Conservation (phyloP, 1,140 invertebrate genomes). For the Magallana ariakensis region DNA sequence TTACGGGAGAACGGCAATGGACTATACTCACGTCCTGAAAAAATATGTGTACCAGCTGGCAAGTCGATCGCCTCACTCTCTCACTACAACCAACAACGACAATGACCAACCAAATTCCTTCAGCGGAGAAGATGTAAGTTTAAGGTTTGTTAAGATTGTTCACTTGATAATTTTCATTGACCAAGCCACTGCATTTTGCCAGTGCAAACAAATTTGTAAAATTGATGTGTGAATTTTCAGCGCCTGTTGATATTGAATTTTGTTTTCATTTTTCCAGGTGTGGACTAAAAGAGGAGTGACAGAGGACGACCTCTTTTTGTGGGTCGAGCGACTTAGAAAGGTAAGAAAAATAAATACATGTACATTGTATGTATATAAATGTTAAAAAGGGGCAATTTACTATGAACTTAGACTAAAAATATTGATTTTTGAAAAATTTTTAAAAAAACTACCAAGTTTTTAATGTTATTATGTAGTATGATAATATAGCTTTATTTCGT, state of each 20-base stretch:
- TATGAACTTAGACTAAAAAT: not conserved
- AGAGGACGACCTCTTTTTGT: constrained; percentile 74
- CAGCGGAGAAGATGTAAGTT: constrained; percentile 68
- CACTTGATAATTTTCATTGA: no score
- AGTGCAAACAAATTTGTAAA: no score
- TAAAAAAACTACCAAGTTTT: no score
- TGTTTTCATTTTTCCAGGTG: constrained; percentile 66
- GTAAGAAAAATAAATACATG: constrained; percentile 57
- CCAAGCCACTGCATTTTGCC: no score
- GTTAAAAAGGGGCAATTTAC: no score
- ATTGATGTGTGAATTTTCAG: no score
- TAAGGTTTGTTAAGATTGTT: no score
- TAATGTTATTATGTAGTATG: no score
- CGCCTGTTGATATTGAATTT: not conserved
- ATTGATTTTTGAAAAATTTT: not conserved
- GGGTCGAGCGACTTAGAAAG: constrained; percentile 80
- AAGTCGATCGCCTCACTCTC: constrained; percentile 69
- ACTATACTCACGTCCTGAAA: constrained; percentile 73
- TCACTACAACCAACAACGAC: constrained; percentile 62
- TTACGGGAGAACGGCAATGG: constrained; percentile 69
- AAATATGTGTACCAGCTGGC: constrained; percentile 78
- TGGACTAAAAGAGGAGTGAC: constrained; percentile 75
- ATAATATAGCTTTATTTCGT: no score
- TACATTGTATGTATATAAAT: no score
- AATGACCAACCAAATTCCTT: constrained; percentile 61